A percentile compares a stretch with the other conserved stretches of the same genome.
Evolutionary conservation across 2,797 vertebrate genomes (phyloP).

Genomic region (Microctenopoma stevenorrisi): DNA sequence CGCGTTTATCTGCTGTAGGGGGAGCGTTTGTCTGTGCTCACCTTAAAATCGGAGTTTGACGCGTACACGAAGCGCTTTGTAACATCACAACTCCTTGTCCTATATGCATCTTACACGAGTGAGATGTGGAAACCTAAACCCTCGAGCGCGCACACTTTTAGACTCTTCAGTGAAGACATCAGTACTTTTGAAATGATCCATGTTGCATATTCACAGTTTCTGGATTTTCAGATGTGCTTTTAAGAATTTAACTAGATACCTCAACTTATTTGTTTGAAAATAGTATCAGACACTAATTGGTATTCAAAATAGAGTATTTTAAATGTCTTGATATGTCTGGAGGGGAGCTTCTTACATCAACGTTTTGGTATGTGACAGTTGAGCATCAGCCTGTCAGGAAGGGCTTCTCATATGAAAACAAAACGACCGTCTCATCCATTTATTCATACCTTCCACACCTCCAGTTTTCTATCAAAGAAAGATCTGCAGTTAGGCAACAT

Average conservation of each 20-base stretch:
- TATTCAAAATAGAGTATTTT: slow-evolving; percentile 25
- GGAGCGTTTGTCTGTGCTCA: neutral
- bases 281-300: slow-evolving; percentile 23
- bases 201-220: slow-evolving; percentile 12
- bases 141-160: neutral
- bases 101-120: neutral
- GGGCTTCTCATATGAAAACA: slow-evolving; percentile 45
- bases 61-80: neutral
- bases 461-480: slow-evolving; percentile 38
- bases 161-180: slow-evolving; percentile 2
- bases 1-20: neutral
- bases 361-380: slow-evolving; percentile 41
- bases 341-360: slow-evolving; percentile 38
- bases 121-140: neutral
- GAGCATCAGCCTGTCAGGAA: slow-evolving; percentile 29
- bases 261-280: slow-evolving; percentile 6
- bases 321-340: slow-evolving; percentile 41
- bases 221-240: slow-evolving; percentile 1
- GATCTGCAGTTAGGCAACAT: slow-evolving; percentile 40
- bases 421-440: slow-evolving; percentile 61
- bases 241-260: slow-evolving; percentile 9
- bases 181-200: slow-evolving; percentile 9
- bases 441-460: slow-evolving; percentile 55
- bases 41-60: slow-evolving; percentile 3
- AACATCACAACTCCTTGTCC: slow-evolving; percentile 1